Evolutionary conservation across 2,888 invertebrate genomes (phyloP).

Genomic region (Galeopsomyia nigrocyanea): DNA sequence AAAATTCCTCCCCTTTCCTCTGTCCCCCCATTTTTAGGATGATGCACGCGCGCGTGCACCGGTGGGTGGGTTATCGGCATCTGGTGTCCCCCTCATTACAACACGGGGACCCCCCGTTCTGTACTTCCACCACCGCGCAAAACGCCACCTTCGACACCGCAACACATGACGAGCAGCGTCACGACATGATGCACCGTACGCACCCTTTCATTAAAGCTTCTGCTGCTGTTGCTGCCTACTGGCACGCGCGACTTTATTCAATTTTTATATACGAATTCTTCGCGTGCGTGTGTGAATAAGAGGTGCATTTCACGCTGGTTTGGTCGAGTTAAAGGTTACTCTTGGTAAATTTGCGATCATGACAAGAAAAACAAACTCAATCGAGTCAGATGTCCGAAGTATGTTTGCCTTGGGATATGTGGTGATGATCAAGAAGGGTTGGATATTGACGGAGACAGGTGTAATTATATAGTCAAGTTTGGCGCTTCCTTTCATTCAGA

Average conservation of each 20-base stretch:
- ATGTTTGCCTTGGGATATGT: too few species aligned
- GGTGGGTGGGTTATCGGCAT: constrained; percentile 55
- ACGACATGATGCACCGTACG: constrained; percentile 45
- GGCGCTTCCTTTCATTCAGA: too few species aligned
- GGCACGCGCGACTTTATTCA: not conserved
- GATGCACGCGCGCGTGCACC: constrained; percentile 32
- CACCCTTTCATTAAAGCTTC: constrained; percentile 35
- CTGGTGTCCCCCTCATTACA: constrained; percentile 53
- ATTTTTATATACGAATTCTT: too few species aligned
- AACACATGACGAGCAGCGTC: constrained; percentile 56
- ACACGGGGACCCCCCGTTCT: constrained; percentile 30
- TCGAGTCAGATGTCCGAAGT: too few species aligned
- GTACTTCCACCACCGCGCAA: constrained; percentile 25
- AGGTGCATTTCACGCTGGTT: too few species aligned
- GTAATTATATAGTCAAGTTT: too few species aligned
- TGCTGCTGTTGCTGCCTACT: not conserved
- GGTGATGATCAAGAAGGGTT: too few species aligned
- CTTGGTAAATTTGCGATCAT: too few species aligned
- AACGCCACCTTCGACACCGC: constrained; percentile 41
- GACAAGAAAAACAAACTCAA: too few species aligned
- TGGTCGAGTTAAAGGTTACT: too few species aligned
- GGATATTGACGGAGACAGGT: too few species aligned
- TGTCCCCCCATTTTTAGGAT: not conserved
- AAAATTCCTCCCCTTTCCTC: not conserved
- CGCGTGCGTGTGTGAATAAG: too few species aligned